These are phyloP conservation scores for Chitala chitala DNA, from an alignment of 2,113 vertebrate genomes.

Conservation along the genomic window DNA sequence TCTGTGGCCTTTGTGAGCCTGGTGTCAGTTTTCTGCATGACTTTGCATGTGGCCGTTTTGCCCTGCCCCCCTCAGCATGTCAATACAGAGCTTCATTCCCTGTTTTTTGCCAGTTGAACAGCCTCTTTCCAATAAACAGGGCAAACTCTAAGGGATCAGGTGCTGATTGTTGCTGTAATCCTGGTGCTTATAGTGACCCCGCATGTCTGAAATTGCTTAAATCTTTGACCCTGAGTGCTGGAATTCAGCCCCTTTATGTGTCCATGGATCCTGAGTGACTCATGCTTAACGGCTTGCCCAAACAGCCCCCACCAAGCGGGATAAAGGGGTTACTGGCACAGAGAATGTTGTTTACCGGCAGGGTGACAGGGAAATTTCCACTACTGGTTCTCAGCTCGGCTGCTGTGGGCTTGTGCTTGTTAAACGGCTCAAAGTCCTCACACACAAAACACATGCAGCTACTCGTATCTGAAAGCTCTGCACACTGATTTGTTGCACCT, in stretches of 20 bases:
- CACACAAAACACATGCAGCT: background rate
- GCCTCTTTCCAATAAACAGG: constrained; percentile 52
- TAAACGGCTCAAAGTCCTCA: background rate
- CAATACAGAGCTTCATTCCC: background rate
- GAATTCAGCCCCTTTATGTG: constrained; percentile 51
- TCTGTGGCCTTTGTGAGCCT: constrained; percentile 46
- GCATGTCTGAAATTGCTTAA: constrained; percentile 64
- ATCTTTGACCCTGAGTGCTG: constrained; percentile 53
- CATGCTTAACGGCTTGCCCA: constrained; percentile 37
- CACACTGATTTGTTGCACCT: background rate
- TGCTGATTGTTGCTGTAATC: constrained; percentile 59
- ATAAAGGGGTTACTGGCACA: constrained; percentile 42
- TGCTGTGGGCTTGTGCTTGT: background rate
- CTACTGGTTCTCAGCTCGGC: constrained; percentile 1
- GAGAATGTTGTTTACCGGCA: constrained; percentile 53
- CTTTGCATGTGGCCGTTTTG: constrained; percentile 52
- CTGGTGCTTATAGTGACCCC: constrained; percentile 45
- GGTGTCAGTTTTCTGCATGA: constrained; percentile 52
- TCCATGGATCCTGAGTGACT: constrained; percentile 38
- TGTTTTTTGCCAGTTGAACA: constrained; percentile 53
- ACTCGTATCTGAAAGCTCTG: background rate
- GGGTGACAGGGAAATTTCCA: constrained; percentile 48
- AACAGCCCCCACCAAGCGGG: constrained; percentile 39
- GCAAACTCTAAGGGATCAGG: constrained; percentile 55
- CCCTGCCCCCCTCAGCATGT: constrained; percentile 26